These are phyloP conservation scores for Triplophysa bombifrons DNA, from an alignment of 2,797 vertebrate genomes.

Conservation along the genomic window DNA sequence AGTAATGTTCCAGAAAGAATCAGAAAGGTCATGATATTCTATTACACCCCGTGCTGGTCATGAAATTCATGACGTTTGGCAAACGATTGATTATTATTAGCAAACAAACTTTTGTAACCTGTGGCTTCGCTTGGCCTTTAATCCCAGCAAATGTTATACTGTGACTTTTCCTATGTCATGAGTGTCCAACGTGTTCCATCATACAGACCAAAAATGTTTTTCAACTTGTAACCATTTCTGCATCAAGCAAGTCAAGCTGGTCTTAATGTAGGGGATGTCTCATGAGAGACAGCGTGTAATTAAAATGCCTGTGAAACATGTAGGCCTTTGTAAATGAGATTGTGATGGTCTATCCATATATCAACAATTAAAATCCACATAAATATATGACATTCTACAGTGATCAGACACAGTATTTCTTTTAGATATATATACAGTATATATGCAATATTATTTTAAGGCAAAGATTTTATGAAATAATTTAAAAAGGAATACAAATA, in stretches of 20 bases:
- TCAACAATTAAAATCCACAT: background rate
- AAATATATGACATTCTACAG: background rate
- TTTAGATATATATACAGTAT: too few species aligned
- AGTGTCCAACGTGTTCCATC: conserved; percentile 27
- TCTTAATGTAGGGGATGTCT: conserved; percentile 44
- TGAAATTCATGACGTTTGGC: background rate
- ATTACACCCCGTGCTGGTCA: conserved; percentile 30
- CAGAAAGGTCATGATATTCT: conserved; percentile 41
- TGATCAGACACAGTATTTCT: too few species aligned
- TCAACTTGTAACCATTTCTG: conserved; percentile 34
- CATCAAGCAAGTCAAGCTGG: conserved; percentile 42
- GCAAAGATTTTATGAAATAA: too few species aligned
- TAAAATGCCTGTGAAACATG: conserved; percentile 34
- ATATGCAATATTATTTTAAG: too few species aligned
- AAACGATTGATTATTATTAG: background rate
- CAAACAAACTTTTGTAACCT: background rate
- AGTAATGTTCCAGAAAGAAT: conserved; percentile 57
- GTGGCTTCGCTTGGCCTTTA: background rate
- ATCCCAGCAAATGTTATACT: background rate
- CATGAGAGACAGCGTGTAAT: conserved; percentile 33
- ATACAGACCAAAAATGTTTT: conserved; percentile 36
- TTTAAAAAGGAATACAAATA: too few species aligned
- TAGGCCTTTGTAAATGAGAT: conserved; percentile 38
- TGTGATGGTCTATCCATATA: conserved; percentile 2
- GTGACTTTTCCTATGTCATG: background rate